Evolutionary conservation across 2,888 invertebrate genomes (phyloP).

Genomic region (Hirudinaria manillensis): DNA sequence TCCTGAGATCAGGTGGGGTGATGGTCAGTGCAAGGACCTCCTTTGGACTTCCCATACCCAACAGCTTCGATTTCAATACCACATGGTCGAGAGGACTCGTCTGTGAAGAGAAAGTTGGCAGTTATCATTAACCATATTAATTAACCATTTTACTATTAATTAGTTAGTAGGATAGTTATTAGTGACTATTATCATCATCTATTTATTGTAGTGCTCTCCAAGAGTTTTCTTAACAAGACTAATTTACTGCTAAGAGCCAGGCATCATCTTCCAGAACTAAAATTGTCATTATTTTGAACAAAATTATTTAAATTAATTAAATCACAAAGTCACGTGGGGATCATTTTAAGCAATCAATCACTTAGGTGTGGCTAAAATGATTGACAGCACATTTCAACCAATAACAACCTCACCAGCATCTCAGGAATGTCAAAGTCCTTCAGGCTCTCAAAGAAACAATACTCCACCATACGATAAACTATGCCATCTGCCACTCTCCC

Average conservation of each 20-base stretch:
- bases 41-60: constrained; percentile 74
- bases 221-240: too few relatives aligned
- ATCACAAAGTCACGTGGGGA: too few relatives aligned
- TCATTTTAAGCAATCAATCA: too few relatives aligned
- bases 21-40: constrained; percentile 75
- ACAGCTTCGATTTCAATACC: constrained; percentile 72
- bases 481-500: constrained; percentile 77
- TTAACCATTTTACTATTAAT: neutral
- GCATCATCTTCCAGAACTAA: too few relatives aligned
- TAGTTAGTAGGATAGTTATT: neutral
- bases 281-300: too few relatives aligned
- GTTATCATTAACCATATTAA: too few relatives aligned
- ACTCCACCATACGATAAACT: constrained; percentile 65
- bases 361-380: too few relatives aligned
- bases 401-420: constrained; percentile 48
- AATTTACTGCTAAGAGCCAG: too few relatives aligned
- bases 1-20: constrained; percentile 76
- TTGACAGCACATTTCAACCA: too few relatives aligned
- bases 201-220: too few relatives aligned
- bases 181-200: neutral
- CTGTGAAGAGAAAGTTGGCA: constrained; percentile 44
- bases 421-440: constrained; percentile 53
- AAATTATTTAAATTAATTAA: too few relatives aligned
- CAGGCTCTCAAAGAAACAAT: constrained; percentile 47
- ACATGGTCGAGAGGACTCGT: constrained; percentile 74